Evolutionary conservation across 2,888 invertebrate species (phyloP), one percentile per base, ranked within the genome.

Genomic region (Euplexia lucipara): DNA sequence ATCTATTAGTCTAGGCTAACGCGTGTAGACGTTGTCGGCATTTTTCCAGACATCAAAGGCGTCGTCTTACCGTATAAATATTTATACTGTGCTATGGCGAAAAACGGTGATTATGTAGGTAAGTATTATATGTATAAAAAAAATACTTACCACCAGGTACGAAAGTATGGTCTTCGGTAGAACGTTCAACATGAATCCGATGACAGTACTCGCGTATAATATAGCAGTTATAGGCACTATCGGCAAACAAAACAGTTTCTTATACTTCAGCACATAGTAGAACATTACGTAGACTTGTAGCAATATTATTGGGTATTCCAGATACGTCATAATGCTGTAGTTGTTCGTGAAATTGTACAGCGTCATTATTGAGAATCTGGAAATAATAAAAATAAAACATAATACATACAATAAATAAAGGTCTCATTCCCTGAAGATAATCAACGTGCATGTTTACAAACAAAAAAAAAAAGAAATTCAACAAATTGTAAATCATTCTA

Each of bases 301-400:
- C 63, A 98, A 90, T 75, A 98, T 96, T 47, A 98, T 96, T 0
- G 98, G 98, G 89, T 98, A 98, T 86, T 98, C 98, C 96, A 98
- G 90, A 83, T 98, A 98, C 0, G 98, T 97, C 75, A 98, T 92
- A 10, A 97, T 78, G 12, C 97, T 96, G 88, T 98, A 98, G 12
- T 95, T 95, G 86, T 97, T 97, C 34, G 96, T 96, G 80, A 96
- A 97, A 89, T 98, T 98, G 91, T 98, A 98, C 30, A 97, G 96
- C 60, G 97, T 96, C 96, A 97, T 97, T 73, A 98, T 96, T 2
- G 98, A 96, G 83, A 98, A 98, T 82, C 98, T 98, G 93, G 82
- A 97, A 95, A 18, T n/a, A n/a, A n/a, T n/a, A 9, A 37, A 10
- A 44, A 26, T n/a, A 20, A 30, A n/a, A 26, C 0, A 39, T 47